Evolutionary conservation across 37 sponge, comb jelly and placozoan genomes (phyloP), one percentile per base, ranked within the genome.

Genomic region (Dysidea cf. avara): DNA sequence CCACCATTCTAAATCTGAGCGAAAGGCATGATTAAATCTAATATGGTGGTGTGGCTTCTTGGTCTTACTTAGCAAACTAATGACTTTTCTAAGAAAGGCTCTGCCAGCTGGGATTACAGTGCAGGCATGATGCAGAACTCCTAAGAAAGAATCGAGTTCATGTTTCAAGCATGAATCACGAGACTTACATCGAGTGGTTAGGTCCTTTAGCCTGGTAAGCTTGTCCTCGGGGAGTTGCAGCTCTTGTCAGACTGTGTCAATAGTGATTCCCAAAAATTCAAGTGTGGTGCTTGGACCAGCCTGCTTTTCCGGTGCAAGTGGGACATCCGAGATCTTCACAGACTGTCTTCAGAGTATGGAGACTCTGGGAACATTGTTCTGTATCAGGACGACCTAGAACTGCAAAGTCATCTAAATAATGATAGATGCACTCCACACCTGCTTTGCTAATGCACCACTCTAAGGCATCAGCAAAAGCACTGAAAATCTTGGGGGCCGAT

Each of bases 361-460:
- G 74, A 12, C 6, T 24, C 4, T 25, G n/a, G 0, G 61, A 62
- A 37, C 74, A 73, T 21, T 59, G 46, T 29, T 59, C 47, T 7
- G 60, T 40, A 18, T n/a, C 61, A 9, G 74, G 74, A 4, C 61
- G 55, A n/a, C 71, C 56, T 30, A 70, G 21, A 5, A 39, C 2
- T 54, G 54, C 37, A 22, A 70, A 74, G 38, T 76, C 66, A 24
- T 76, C 77, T 11, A 76, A 43, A 46, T 76, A 76, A 24, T 76
- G 77, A 0, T 17, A 33, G 14, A 64, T 4, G 17, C 38, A 24
- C 17, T 29, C 3, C 30, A 61, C 61, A 17, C 75, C 75, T 13
- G 21, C 53, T 0, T 21, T 13, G 3, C 43, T 21, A 18, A 74
- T 26, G 2, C 14, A n/a, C 75, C 63, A 74, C 33, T 60, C 49